phyloP scores from a whole-genome alignment of 1,140 invertebrate species.

The Anoplolepis gracilipes region DNA sequence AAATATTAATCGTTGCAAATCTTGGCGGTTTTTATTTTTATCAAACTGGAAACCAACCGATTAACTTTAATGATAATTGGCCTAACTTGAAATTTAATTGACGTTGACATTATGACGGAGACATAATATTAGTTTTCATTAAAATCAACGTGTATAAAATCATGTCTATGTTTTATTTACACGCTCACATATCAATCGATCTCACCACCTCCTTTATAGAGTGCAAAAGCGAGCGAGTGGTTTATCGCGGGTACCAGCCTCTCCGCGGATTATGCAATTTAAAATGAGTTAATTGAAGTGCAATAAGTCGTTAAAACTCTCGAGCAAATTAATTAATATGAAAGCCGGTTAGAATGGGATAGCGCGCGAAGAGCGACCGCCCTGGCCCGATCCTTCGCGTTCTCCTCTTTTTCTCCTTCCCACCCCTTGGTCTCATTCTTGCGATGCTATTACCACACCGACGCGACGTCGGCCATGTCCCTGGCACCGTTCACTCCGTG shows the following conservation, averaged over 20 bases:
- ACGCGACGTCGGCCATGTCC: constrained; percentile 56
- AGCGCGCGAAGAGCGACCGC: constrained; percentile 26
- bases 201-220: neutral
- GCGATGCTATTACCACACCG: constrained; percentile 51
- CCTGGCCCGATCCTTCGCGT: constrained; percentile 20
- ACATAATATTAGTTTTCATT: neutral
- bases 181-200: neutral
- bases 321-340: constrained; percentile 83
- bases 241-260: constrained; percentile 66
- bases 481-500: constrained; percentile 14
- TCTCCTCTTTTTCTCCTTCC: neutral
- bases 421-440: constrained; percentile 30
- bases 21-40: neutral
- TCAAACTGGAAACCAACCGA: neutral
- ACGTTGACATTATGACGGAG: neutral
- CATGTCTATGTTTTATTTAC: neutral
- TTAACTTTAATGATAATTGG: neutral
- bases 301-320: constrained; percentile 83
- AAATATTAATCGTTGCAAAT: neutral
- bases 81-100: neutral
- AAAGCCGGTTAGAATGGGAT: constrained; percentile 76
- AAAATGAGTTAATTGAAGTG: constrained; percentile 83
- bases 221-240: constrained; percentile 4
- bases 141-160: neutral
- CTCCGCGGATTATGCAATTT: constrained; percentile 76